Conservation (phyloP, 2,113 vertebrate genomes). For the Aspidoscelis tigris region DNA sequence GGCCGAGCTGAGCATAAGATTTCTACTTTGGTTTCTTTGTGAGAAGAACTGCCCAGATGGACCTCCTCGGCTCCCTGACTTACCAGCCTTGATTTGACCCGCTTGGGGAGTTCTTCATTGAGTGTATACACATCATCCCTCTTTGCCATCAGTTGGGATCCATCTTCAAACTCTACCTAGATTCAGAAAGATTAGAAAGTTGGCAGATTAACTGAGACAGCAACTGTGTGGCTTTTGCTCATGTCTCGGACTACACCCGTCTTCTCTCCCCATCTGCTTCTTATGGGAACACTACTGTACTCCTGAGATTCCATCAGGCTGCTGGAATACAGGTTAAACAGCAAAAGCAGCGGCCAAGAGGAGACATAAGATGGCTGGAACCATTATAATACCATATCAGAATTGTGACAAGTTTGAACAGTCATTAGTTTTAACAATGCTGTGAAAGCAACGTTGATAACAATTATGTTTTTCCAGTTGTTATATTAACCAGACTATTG, state of each 20-base stretch:
- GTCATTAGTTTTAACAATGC: no score
- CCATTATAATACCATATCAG: neutral
- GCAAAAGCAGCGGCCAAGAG: neutral
- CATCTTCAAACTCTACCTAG: conserved; percentile 98
- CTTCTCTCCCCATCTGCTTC: neutral
- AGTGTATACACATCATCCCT: conserved; percentile 96
- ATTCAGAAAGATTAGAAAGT: neutral
- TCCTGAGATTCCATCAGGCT: neutral
- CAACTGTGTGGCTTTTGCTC: neutral
- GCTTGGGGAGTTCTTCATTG: conserved; percentile 97
- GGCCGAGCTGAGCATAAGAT: neutral
- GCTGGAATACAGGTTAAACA: neutral
- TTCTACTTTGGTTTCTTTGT: neutral
- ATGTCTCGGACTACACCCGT: neutral
- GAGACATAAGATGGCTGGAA: neutral
- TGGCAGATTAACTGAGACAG: neutral
- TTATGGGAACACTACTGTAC: neutral
- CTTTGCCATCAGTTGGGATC: conserved; percentile 94
- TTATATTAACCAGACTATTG: neutral
- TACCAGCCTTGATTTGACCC: conserved; percentile 95
- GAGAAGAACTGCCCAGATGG: neutral
- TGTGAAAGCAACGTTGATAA: no score
- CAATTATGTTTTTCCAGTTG: neutral
- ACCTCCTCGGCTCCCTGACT: conserved; percentile 32
- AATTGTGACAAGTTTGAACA: neutral